phyloP scores from a whole-genome alignment of 2,888 invertebrate genomes.

The Allacma fusca region DNA sequence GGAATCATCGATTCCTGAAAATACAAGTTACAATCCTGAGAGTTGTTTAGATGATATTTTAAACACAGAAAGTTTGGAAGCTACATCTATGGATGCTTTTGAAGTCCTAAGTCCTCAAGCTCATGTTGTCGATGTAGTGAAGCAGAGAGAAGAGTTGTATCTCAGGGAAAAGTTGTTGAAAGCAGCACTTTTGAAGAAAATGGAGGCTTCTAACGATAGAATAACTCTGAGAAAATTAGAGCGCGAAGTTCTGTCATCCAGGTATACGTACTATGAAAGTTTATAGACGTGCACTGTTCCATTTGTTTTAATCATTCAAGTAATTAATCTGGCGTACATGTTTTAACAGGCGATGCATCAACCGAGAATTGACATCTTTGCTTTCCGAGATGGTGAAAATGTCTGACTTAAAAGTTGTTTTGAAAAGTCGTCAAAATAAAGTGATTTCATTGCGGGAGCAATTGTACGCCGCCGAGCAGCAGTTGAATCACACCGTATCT shows the following conservation, averaged over 20 bases:
- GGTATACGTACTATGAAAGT: constrained; percentile 8
- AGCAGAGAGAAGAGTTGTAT: constrained; percentile 41
- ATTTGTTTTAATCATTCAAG: not conserved
- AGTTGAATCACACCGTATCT: constrained; percentile 2
- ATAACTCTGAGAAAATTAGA: constrained; percentile 31
- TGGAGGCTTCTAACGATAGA: constrained; percentile 41
- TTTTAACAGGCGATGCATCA: constrained; percentile 27
- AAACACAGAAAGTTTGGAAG: not conserved
- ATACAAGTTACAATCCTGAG: not conserved
- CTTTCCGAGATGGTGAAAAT: constrained; percentile 35
- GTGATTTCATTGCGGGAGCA: constrained; percentile 21
- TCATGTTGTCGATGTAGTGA: constrained; percentile 6
- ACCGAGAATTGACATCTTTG: constrained; percentile 32
- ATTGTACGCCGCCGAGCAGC: constrained; percentile 28
- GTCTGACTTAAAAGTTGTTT: constrained; percentile 34
- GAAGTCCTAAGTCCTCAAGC: not conserved
- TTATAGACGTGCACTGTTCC: not conserved
- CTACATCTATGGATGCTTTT: not conserved
- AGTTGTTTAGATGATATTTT: not conserved
- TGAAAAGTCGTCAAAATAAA: constrained; percentile 30
- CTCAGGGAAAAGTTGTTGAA: constrained; percentile 37
- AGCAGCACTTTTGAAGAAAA: constrained; percentile 40
- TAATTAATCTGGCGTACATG: not conserved
- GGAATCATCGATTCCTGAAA: not conserved
- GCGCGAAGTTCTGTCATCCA: constrained; percentile 26